These are phyloP conservation scores for Drosophila testacea DNA, from an alignment of 2,888 invertebrate species.

Conservation along the genomic window DNA sequence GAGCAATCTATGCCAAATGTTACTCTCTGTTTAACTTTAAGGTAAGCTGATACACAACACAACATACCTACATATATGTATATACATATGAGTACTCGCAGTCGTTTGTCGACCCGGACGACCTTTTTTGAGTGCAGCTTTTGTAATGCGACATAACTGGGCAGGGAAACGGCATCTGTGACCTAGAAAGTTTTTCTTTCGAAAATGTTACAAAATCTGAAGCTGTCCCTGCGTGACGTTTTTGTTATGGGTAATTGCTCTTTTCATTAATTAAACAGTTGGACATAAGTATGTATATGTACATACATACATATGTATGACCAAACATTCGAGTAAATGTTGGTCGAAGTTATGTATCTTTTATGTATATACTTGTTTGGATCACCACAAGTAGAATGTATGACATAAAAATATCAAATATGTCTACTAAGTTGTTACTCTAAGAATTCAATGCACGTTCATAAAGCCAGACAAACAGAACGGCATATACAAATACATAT, in stretches of 20 bases:
- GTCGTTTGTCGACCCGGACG: constrained; percentile 41
- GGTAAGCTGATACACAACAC: constrained; percentile 11
- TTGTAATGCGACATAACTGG: constrained; percentile 39
- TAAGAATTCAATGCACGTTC: constrained; percentile 29
- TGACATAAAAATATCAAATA: constrained; percentile 25
- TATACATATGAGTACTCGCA: not conserved
- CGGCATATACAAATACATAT: not conserved
- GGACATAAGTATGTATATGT: constrained; percentile 21
- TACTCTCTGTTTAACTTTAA: constrained; percentile 25
- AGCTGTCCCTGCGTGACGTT: constrained; percentile 58
- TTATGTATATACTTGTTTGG: constrained; percentile 1
- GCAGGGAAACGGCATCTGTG: constrained; percentile 45
- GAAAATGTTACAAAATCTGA: constrained; percentile 61
- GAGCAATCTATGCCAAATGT: constrained; percentile 56
- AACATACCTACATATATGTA: not conserved
- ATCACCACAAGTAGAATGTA: constrained; percentile 10
- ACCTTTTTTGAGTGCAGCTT: constrained; percentile 58
- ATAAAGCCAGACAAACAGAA: constrained; percentile 1
- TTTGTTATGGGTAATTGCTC: constrained; percentile 49
- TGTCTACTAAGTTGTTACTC: constrained; percentile 11
- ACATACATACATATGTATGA: constrained; percentile 19
- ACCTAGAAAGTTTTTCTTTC: constrained; percentile 81
- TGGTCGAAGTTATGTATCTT: constrained; percentile 1
- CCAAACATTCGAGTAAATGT: constrained; percentile 3
- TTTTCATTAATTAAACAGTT: constrained; percentile 64